These are phyloP conservation scores for Lepidonotus clava DNA, from an alignment of 2,888 invertebrate species.

Conservation along the genomic window DNA sequence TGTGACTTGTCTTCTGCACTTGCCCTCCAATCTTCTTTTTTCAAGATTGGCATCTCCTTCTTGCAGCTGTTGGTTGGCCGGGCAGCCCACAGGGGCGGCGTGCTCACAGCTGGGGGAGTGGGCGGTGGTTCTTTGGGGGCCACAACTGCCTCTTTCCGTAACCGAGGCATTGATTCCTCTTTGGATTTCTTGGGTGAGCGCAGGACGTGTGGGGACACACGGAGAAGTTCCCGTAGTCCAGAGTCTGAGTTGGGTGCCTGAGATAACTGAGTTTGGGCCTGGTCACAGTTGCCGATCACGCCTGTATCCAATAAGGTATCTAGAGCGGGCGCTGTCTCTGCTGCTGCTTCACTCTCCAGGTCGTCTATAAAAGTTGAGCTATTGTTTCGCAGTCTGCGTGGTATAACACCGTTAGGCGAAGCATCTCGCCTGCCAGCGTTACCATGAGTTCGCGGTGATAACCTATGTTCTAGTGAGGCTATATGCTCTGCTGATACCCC, in stretches of 20 bases:
- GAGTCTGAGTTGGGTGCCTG: background rate
- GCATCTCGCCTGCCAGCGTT: background rate
- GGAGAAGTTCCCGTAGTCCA: background rate
- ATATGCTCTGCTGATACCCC: background rate
- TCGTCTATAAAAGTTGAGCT: slow-evolving; percentile 44
- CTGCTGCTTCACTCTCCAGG: slow-evolving; percentile 19
- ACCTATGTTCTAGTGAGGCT: background rate
- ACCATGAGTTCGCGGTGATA: background rate
- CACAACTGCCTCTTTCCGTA: slow-evolving; percentile 45
- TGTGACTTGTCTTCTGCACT: too few relatives aligned
- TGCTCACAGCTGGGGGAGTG: background rate
- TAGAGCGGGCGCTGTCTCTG: background rate
- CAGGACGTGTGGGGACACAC: background rate
- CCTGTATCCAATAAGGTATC: background rate
- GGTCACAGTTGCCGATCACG: background rate
- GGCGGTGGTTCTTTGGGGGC: background rate
- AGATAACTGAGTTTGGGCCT: background rate
- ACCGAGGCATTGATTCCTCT: slow-evolving; percentile 33
- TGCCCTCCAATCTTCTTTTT: slow-evolving; percentile 44
- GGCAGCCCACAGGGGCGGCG: background rate
- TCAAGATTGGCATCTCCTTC: slow-evolving; percentile 44
- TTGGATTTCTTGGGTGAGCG: background rate
- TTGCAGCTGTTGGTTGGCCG: background rate
- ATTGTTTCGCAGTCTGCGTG: slow-evolving; percentile 20
- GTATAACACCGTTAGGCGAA: background rate